Base-by-base conservation (phyloP, 1,140 invertebrate genomes). In the Cydia amplana region DNA sequence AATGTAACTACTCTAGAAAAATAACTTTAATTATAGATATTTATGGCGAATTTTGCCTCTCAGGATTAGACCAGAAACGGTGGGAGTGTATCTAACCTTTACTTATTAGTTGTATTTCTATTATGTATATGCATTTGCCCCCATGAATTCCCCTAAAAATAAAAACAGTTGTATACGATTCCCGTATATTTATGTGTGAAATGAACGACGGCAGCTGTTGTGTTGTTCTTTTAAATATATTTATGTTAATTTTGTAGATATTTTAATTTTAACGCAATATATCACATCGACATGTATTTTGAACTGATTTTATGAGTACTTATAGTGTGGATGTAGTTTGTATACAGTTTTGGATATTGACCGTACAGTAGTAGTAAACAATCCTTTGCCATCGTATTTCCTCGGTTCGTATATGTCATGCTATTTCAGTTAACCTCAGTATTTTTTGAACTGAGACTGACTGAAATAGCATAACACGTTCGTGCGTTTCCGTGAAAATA, bases 131-230 rank as follows among this genome's bases (percentile, higher is more conserved):
- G 40, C 7, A 43, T 43, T 43, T 43, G 40, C 40, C 12, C 12
- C 9, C 0, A 40, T 43, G 40, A 6, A 9, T 60, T 23, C 20
- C n/a, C 20, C 18, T 6, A 51, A 16, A 7, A 7, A 46, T 32
- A 51, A 55, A 32, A 28, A 20, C 32, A 65, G n/a, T 18, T 28
- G 60, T 55, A 74, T 60, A 23, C 63, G 25, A 65, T 60, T 60
- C 55, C 20, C 6, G 55, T 9, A 25, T 67, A n/a, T 46, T 67
- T 70, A 43, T 75, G 74, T 78, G 77, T 73, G 60, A 72, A 74
- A 77, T 72, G 74, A 79, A 82, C 79, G 65, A 78, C 67, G 84
- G 83, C 84, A 87, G 84, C 84, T 85, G 75, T 77, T 79, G 78
- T 78, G 81, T 84, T 85, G 83, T 85, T 82, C 79, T 81, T 80